These are phyloP conservation scores for Lanius collurio DNA, from an alignment of 2,113 vertebrate species.

Conservation along the genomic window DNA sequence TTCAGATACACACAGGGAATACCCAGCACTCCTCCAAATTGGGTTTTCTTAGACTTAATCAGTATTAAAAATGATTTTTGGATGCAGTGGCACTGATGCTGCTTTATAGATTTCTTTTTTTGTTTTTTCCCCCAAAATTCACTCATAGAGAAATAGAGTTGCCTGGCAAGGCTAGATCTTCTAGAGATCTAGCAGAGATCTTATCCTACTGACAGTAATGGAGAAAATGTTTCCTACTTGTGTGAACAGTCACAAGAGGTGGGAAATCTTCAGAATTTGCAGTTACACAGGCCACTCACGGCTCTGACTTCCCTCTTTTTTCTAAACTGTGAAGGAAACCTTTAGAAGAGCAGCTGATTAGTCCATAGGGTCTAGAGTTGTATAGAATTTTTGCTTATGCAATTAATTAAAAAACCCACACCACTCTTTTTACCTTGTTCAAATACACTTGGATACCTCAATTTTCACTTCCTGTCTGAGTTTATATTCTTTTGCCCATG, in stretches of 20 bases:
- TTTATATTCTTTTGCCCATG: not conserved
- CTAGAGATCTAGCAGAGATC: not conserved
- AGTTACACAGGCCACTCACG: not conserved
- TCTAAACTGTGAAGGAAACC: not conserved
- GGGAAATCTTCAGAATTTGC: not conserved
- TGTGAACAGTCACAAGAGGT: not conserved
- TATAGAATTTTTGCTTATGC: not conserved
- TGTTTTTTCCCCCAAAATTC: rapidly evolving
- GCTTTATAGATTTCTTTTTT: not conserved
- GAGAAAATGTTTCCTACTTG: not conserved
- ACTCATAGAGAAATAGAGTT: not conserved
- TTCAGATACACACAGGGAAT: not conserved
- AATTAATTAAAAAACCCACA: not conserved
- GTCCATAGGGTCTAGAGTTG: not conserved
- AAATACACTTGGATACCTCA: not conserved
- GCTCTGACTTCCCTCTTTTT: not conserved
- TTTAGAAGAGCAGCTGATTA: not conserved
- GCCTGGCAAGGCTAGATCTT: not conserved
- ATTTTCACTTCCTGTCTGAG: not conserved
- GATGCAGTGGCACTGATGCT: not conserved
- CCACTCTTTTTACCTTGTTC: not conserved
- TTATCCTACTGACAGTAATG: not conserved
- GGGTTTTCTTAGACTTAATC: not conserved
- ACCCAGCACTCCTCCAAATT: not conserved
- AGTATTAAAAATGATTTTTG: not conserved